phyloP scores from a whole-genome alignment of 2,113 vertebrate genomes.

The Halichoeres trimaculatus region DNA sequence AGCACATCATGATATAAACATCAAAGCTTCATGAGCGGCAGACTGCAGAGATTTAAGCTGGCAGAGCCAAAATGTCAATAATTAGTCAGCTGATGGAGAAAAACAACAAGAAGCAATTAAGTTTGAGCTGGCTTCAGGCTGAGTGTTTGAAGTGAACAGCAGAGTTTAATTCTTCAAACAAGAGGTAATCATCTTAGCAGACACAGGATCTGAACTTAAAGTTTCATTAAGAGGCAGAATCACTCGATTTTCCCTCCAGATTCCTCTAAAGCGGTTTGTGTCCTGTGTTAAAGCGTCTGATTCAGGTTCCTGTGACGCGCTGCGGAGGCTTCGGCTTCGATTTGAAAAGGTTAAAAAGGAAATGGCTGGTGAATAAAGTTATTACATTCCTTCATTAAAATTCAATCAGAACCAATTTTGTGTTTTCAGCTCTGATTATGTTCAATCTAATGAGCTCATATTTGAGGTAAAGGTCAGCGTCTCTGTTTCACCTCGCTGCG shows the following conservation, averaged over 20 bases:
- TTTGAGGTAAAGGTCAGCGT: slow-evolving; percentile 47
- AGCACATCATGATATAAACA: no score
- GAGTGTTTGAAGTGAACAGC: background rate
- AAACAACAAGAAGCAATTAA: slow-evolving; percentile 28
- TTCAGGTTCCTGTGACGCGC: slow-evolving; percentile 30
- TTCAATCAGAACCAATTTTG: slow-evolving; percentile 39
- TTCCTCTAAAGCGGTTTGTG: background rate
- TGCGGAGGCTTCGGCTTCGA: slow-evolving; percentile 13
- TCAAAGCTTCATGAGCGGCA: slow-evolving; percentile 2
- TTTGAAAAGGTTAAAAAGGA: slow-evolving; percentile 46
- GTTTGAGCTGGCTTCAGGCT: slow-evolving; percentile 17
- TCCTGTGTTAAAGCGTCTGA: background rate
- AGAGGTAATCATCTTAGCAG: slow-evolving; percentile 4
- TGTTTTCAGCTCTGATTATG: slow-evolving; percentile 34
- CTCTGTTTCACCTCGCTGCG: background rate
- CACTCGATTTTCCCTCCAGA: no score
- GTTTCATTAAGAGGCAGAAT: no score
- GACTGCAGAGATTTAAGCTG: slow-evolving; percentile 1
- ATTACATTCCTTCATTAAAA: slow-evolving; percentile 54
- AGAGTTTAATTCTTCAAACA: background rate
- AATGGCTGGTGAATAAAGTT: slow-evolving; percentile 38
- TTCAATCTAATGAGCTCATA: slow-evolving; percentile 18
- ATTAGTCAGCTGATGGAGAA: slow-evolving; percentile 27
- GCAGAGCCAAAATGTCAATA: slow-evolving; percentile 30
- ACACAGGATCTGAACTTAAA: background rate